Base-by-base conservation (phyloP, 2,113 vertebrate species). In the Tachycineta bicolor region DNA sequence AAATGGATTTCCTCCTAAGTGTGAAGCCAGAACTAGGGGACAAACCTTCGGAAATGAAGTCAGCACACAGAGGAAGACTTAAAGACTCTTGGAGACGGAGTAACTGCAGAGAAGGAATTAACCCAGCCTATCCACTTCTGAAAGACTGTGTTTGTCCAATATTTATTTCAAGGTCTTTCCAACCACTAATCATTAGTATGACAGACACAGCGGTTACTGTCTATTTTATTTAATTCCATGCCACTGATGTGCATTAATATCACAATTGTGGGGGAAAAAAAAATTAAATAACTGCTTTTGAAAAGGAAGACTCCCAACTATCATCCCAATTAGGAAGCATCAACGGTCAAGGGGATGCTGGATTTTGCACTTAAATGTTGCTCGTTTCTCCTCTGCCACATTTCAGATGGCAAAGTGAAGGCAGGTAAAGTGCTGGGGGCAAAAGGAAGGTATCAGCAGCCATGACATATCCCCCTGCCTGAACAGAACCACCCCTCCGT, bases 201-300 rank as follows among this genome's bases (percentile, higher is more conserved):
- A 94, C 85, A 94, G 76, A 92, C 75, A 91, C 43, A 81, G 77
- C 58, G 96, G 94, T 95, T 92, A 90, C 80, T 92, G 86, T 76
- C 89, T 92, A 75, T 96, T 94, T 96, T 88, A 89, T 55, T 94
- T 89, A 63, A 96, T 89, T 91, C 65, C 58, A 33, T 90, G 69
- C 43, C 62, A 39, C 50, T 83, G 88, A 94, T 64, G 63, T 79
- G 85, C 67, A 88, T 88, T 86, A 95, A 86, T 93, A 95, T 79
- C 67, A 94, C 50, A 83, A 87, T 11, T 81, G 62, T 31, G 65
- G 37, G 37, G 37, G 10, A 37, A 37, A 37, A 37, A 37, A 37
- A 37, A 37, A 82, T 69, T 50, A n/a, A 28, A 26, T 64, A 1
- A 34, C 55, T 67, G 78, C 37, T 78, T 89, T 94, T 55, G 65